Evolutionary conservation across 1,140 invertebrate genomes (phyloP).

Genomic region (Solenopsis fugax): DNA sequence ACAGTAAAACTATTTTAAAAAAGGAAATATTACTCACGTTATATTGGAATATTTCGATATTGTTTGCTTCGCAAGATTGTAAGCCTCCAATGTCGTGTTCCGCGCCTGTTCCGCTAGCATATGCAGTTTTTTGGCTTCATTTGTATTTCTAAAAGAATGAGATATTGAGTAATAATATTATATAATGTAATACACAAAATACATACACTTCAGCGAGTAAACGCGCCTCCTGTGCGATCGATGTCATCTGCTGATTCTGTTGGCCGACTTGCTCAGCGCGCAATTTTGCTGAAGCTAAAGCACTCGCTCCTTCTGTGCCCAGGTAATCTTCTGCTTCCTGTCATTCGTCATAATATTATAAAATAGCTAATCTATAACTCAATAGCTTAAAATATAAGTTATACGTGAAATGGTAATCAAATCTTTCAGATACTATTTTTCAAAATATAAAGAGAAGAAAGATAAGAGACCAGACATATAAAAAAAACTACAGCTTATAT

Average conservation of each 20-base stretch:
- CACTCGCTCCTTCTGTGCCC: slow-evolving; percentile 92
- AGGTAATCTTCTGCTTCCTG: slow-evolving; percentile 92
- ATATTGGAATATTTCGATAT: slow-evolving; percentile 93
- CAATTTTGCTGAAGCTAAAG: slow-evolving; percentile 92
- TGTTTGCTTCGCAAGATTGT: slow-evolving; percentile 93
- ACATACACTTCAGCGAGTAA: slow-evolving; percentile 92
- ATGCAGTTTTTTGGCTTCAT: slow-evolving; percentile 93
- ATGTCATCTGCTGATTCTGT: slow-evolving; percentile 96
- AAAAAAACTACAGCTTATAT: background rate
- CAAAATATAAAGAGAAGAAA: background rate
- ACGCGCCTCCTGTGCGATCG: slow-evolving; percentile 95
- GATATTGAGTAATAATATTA: slow-evolving; percentile 26
- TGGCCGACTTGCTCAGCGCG: slow-evolving; percentile 95
- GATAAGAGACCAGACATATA: background rate
- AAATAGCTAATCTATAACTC: background rate
- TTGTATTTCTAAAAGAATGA: slow-evolving; percentile 87
- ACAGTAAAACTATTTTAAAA: background rate
- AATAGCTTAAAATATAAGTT: slow-evolving; percentile 42
- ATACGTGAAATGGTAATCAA: slow-evolving; percentile 47
- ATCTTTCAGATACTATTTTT: background rate
- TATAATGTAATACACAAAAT: slow-evolving; percentile 22
- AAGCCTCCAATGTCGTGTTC: slow-evolving; percentile 93
- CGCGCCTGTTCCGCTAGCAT: slow-evolving; percentile 92
- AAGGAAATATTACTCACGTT: slow-evolving; percentile 85
- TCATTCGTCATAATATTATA: slow-evolving; percentile 65